Conservation (phyloP, 2,888 invertebrate species). For the Caenorhabditis doughertyi region DNA sequence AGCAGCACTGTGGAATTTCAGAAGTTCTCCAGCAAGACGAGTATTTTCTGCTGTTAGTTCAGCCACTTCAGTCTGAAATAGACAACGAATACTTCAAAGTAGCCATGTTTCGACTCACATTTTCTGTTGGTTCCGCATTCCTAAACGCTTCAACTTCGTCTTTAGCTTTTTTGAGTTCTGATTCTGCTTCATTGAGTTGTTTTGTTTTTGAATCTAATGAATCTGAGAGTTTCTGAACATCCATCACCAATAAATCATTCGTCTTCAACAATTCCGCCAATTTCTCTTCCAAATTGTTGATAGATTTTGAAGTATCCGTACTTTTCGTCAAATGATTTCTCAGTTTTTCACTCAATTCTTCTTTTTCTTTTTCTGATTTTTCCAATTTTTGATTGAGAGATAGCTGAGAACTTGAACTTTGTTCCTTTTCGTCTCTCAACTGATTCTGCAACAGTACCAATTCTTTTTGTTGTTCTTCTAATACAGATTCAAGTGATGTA, state of each 20-base stretch:
- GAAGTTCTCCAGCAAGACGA: conserved; percentile 73
- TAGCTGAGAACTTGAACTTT: conserved; percentile 43
- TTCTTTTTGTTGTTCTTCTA: conserved; percentile 66
- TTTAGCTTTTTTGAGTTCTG: conserved; percentile 54
- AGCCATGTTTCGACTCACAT: background rate
- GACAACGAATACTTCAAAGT: no score
- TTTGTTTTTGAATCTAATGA: conserved; percentile 67
- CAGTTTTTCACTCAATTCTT: conserved; percentile 19
- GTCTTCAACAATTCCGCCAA: conserved; percentile 24
- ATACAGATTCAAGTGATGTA: conserved; percentile 47
- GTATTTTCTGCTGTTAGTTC: conserved; percentile 76
- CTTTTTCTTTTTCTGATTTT: conserved; percentile 49
- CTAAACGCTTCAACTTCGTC: conserved; percentile 54
- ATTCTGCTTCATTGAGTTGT: conserved; percentile 60
- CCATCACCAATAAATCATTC: conserved; percentile 34
- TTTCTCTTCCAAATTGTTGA: conserved; percentile 44
- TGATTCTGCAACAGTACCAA: conserved; percentile 50
- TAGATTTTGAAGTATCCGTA: conserved; percentile 2
- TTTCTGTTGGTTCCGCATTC: conserved; percentile 13
- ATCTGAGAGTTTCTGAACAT: conserved; percentile 50
- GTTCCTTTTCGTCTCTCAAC: conserved; percentile 25
- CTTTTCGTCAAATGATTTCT: background rate
- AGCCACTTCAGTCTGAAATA: conserved; percentile 20
- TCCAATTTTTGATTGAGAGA: conserved; percentile 28
- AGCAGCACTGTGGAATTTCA: conserved; percentile 64